Conservation (phyloP, 2,888 invertebrate species). For the Andrena haemorrhoa region DNA sequence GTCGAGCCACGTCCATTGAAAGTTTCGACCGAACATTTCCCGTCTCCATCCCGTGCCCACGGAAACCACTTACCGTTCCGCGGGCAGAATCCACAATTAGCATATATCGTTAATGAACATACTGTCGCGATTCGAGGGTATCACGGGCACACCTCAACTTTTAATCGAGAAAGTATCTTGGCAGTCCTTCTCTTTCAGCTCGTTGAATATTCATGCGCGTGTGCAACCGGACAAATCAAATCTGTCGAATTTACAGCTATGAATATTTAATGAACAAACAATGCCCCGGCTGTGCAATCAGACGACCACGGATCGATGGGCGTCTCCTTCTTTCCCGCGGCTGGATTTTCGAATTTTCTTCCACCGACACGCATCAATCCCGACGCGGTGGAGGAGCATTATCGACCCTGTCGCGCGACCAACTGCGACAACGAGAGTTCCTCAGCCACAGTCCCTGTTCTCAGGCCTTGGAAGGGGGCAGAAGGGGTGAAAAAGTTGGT, state of each 20-base stretch:
- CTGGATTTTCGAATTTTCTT: constrained; percentile 8
- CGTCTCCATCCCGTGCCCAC: background rate
- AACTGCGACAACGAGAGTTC: constrained; percentile 23
- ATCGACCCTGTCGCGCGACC: constrained; percentile 46
- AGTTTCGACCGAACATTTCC: background rate
- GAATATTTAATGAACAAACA: constrained; percentile 67
- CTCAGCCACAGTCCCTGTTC: background rate
- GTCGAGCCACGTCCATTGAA: background rate
- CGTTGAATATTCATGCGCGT: constrained; percentile 45
- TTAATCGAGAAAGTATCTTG: constrained; percentile 25
- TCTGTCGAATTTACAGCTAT: constrained; percentile 49
- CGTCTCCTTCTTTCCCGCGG: constrained; percentile 14
- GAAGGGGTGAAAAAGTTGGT: constrained; percentile 32
- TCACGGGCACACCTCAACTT: constrained; percentile 2
- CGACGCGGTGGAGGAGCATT: constrained; percentile 12
- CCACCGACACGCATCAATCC: background rate
- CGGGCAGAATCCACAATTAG: background rate
- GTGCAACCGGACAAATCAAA: constrained; percentile 31
- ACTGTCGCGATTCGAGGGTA: constrained; percentile 9
- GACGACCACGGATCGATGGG: constrained; percentile 13
- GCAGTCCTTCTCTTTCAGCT: constrained; percentile 8
- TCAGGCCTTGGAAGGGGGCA: background rate
- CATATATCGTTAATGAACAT: constrained; percentile 26
- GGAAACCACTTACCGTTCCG: constrained; percentile 15
- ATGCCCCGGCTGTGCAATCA: constrained; percentile 46